Evolutionary conservation across 1,140 invertebrate species (phyloP), one percentile per base, ranked within the genome.

Genomic region (Holotrichia oblita): DNA sequence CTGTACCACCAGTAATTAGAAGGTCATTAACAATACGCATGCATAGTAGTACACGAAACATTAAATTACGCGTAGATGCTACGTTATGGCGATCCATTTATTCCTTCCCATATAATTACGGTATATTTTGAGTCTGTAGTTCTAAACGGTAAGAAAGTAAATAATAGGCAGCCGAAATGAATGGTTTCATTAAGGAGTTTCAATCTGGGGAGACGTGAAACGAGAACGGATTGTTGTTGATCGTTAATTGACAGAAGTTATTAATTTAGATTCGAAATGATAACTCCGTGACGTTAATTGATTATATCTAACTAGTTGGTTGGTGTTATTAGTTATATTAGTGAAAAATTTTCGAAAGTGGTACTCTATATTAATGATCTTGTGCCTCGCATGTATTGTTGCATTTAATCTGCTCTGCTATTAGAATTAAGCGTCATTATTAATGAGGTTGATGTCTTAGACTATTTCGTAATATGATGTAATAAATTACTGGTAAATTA

Each of bases 261-360:
- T 55, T 55, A 55, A 55, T 55, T 55, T 55, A 55, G 48, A 55
- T 55, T n/a, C 48, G 48, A 55, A 55, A 55, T 55, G 48, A 55
- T 55, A 55, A 55, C 48, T 55, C 14, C 48, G 48, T 55, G 48
- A 55, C 48, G 48, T 55, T 55, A 55, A 55, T 55, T 55, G 48
- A 55, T 55, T 55, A 55, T 55, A 55, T 17, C 0, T 55, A 55
- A 55, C 14, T 55, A 55, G 48, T 55, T 1, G 12, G 48, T 0
- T 17, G 12, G 48, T 55, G 14, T 55, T 55, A 55, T 55, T 55
- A 55, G 48, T 55, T 55, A n/a, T 0, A 55, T 55, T 55, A 55
- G 48, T 55, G 12, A 55, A 55, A n/a, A 55, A n/a, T 55, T 55
- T 55, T 55, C 14, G 6, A 17, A 55, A 55, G 17, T 55, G 14